phyloP scores from a whole-genome alignment of 2,113 vertebrate species.

The Chaenogobius annularis region DNA sequence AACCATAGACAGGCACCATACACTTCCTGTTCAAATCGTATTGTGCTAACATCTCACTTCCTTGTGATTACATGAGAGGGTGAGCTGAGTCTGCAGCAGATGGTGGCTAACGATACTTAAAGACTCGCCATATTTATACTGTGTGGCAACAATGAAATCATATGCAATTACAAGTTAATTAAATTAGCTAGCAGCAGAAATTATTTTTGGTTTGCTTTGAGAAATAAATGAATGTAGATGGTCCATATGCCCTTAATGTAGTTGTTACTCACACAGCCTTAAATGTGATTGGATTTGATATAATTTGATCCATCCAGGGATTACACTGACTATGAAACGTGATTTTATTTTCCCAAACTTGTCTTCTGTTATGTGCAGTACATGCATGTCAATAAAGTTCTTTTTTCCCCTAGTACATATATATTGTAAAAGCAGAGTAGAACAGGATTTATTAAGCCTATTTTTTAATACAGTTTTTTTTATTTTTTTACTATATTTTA shows the following conservation, averaged over 20 bases:
- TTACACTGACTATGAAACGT: no score
- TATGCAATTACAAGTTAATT: slow-evolving; percentile 11
- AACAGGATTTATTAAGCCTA: no score
- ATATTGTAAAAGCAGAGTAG: no score
- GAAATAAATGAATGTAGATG: not conserved
- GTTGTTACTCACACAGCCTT: not conserved
- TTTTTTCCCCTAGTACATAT: no score
- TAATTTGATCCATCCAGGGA: no score
- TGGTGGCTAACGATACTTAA: slow-evolving; percentile 58
- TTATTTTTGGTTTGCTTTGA: not conserved
- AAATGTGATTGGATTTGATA: no score
- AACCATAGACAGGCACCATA: slow-evolving; percentile 36
- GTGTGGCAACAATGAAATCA: slow-evolving; percentile 31
- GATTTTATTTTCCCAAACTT: no score
- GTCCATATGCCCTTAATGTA: not conserved
- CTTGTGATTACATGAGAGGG: slow-evolving; percentile 59
- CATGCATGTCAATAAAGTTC: no score
- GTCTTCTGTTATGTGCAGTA: no score
- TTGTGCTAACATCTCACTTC: slow-evolving; percentile 61
- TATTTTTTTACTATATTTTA: no score
- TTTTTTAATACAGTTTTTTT: no score
- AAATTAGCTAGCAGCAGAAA: not conserved
- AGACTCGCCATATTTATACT: slow-evolving; percentile 32
- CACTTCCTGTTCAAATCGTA: slow-evolving; percentile 58
- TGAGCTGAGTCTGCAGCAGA: slow-evolving; percentile 55